Evolutionary conservation across 2,888 invertebrate genomes (phyloP), one percentile per base, ranked within the genome.

Genomic region (Bhutanitis thaidina): DNA sequence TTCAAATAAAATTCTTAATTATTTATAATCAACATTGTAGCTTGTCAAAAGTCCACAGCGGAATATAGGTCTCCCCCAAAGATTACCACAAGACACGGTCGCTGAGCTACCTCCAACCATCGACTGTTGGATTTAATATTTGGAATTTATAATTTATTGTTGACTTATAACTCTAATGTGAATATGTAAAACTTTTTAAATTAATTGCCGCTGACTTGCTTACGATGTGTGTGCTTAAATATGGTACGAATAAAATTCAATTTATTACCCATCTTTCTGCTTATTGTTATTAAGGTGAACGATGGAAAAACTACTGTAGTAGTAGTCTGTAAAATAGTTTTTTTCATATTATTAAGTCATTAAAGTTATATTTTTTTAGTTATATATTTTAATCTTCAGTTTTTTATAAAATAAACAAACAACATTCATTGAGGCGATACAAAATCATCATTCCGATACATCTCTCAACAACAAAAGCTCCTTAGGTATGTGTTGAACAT

Each of bases 381-480:
- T n/a, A n/a, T n/a, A n/a, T n/a, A n/a, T n/a, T n/a, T n/a, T n/a
- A n/a, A n/a, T n/a, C n/a, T n/a, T 20, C 20, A 20, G 20, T 20
- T 3, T 20, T n/a, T 20, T 20, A 5, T 20, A 20, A 20, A 20
- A 20, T 20, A 5, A 20, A 20, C 20, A 20, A 20, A 20, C 2
- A 20, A 70, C 77, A 79, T 79, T 84, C 80, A 79, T 77, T 79
- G 82, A 75, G 55, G 78, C 71, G 82, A 74, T 80, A 80, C 68
- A 69, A 79, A 85, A 84, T 83, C 80, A 80, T 79, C 78, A 71
- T 75, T 58, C 69, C 74, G 79, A 82, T 80, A 78, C 79, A 77
- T 80, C 79, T 76, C 68, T 73, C 73, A 74, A 73, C 74, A 80
- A 80, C 80, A 80, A 84, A 82, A 78, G 77, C 76, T 68, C 65